phyloP scores from a whole-genome alignment of 1,140 invertebrate species.

The Andricus grossulariae region DNA sequence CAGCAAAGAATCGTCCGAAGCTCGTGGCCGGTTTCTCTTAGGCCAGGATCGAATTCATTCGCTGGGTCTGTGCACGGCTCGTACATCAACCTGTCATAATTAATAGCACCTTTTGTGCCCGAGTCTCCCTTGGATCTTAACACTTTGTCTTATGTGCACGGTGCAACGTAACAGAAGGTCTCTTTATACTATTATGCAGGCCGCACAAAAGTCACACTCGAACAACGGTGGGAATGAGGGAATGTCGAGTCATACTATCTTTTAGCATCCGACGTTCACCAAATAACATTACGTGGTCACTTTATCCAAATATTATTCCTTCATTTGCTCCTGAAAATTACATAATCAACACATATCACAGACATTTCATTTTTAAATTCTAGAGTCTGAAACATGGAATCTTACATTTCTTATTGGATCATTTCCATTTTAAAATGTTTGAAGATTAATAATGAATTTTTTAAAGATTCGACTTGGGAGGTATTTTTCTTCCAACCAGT shows the following conservation, averaged over 20 bases:
- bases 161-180: conserved; percentile 64
- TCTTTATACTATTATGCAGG: conserved; percentile 62
- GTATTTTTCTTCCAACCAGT: background rate
- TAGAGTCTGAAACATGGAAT: conserved; percentile 14
- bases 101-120: conserved; percentile 68
- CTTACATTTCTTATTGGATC: conserved; percentile 14
- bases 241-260: conserved; percentile 50
- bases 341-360: too few relatives aligned
- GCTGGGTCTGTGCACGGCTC: conserved; percentile 62
- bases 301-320: conserved; percentile 24
- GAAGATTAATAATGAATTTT: background rate
- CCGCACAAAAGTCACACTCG: conserved; percentile 57
- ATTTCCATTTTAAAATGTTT: conserved; percentile 6
- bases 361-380: too few relatives aligned
- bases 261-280: conserved; percentile 41
- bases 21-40: conserved; percentile 52
- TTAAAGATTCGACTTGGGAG: background rate
- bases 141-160: conserved; percentile 64
- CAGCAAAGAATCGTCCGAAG: conserved; percentile 18
- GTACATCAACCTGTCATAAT: conserved; percentile 72
- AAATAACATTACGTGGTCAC: conserved; percentile 1
- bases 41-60: conserved; percentile 66
- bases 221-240: conserved; percentile 56
- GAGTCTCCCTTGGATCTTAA: conserved; percentile 61
- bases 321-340: conserved; percentile 35